Conservation (phyloP, 1,140 invertebrate species). For the Leptopilina clavipes region DNA sequence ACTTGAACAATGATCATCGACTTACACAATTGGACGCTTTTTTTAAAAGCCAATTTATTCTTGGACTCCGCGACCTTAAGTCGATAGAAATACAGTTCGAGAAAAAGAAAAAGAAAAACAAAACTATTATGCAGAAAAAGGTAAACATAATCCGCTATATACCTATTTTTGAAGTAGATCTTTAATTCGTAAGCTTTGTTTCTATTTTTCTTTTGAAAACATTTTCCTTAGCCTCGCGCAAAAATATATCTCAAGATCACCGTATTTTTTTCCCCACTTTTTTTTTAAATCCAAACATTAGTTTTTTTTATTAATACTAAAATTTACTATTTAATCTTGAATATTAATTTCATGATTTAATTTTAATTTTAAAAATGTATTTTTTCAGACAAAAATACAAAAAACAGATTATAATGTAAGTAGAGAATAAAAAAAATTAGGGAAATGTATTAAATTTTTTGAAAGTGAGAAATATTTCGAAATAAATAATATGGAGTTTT, state of each 20-base stretch:
- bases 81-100: conserved; percentile 11
- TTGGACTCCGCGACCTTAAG: conserved; percentile 49
- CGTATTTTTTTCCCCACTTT: too few species aligned
- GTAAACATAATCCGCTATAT: conserved; percentile 38
- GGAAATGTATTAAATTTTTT: background rate
- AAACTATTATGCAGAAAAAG: conserved; percentile 27
- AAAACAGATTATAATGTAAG: background rate
- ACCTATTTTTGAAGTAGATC: conserved; percentile 45
- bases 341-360: too few species aligned
- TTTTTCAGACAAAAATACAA: too few species aligned
- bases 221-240: background rate
- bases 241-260: too few species aligned
- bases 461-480: conserved; percentile 38
- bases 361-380: too few species aligned
- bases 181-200: conserved; percentile 37
- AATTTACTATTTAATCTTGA: too few species aligned
- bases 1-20: conserved; percentile 66
- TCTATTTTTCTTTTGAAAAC: background rate
- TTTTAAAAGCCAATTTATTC: conserved; percentile 49
- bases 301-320: too few species aligned
- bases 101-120: conserved; percentile 20
- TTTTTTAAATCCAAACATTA: too few species aligned
- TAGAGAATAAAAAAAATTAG: background rate
- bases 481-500: conserved; percentile 47
- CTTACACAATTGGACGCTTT: conserved; percentile 55